phyloP scores from a whole-genome alignment of 2,888 invertebrate species.

The Ptychoptera albimana region DNA sequence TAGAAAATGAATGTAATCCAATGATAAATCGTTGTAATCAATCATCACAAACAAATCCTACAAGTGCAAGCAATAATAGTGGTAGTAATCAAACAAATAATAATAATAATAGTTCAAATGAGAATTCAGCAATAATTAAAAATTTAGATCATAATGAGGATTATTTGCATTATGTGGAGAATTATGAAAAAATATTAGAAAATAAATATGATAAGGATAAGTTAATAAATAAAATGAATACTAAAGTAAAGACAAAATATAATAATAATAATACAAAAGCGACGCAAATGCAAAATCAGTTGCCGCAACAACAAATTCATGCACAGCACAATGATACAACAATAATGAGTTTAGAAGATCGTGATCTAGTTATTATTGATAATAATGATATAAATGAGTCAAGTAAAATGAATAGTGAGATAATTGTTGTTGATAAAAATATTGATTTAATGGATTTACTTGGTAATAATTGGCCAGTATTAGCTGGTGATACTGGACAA shows the following conservation, averaged over 20 bases:
- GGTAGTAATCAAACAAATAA: too few relatives aligned
- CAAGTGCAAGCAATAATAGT: too few relatives aligned
- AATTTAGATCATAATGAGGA: constrained; percentile 13
- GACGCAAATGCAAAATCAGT: background rate
- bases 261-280: constrained; percentile 3
- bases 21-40: too few relatives aligned
- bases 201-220: constrained; percentile 3
- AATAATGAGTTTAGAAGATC: constrained; percentile 18
- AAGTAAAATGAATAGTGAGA: constrained; percentile 18
- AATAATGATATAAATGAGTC: constrained; percentile 23
- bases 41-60: too few relatives aligned
- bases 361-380: constrained; percentile 24
- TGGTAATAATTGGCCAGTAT: constrained; percentile 24
- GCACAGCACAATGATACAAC: constrained; percentile 1
- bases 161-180: constrained; percentile 16
- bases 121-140: too few relatives aligned
- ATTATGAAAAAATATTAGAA: constrained; percentile 17
- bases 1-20: too few relatives aligned
- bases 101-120: too few relatives aligned
- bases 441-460: constrained; percentile 24
- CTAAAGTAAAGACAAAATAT: too few relatives aligned
- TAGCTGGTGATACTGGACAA: constrained; percentile 23
- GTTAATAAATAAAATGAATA: too few relatives aligned
- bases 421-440: constrained; percentile 22
- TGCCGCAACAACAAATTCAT: constrained; percentile 3